phyloP scores from a whole-genome alignment of 2,797 vertebrate species.

The Aphelocoma californica region DNA sequence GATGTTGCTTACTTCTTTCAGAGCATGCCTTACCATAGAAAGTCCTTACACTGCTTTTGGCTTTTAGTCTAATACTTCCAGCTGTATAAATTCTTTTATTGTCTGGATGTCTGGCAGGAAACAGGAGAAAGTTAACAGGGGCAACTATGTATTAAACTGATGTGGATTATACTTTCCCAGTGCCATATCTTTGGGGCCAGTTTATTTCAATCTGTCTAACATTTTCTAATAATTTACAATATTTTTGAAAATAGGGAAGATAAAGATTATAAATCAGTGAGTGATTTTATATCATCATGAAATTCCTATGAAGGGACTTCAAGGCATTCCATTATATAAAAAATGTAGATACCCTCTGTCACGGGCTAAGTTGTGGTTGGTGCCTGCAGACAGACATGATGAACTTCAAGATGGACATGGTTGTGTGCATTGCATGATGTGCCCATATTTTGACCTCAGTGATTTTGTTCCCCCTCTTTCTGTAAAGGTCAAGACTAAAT shows the following conservation, averaged over 20 bases:
- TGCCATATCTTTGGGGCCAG: slow-evolving; percentile 31
- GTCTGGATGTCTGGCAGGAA: slow-evolving; percentile 87
- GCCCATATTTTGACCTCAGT: background rate
- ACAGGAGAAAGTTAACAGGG: slow-evolving; percentile 79
- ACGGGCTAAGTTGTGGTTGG: background rate
- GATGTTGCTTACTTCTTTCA: slow-evolving; percentile 74
- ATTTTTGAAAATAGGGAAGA: slow-evolving; percentile 46
- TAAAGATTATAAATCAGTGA: background rate
- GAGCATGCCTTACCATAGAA: slow-evolving; percentile 73
- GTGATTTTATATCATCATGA: background rate
- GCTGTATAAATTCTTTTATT: slow-evolving; percentile 90
- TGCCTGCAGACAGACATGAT: background rate
- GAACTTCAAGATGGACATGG: background rate
- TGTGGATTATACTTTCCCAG: slow-evolving; percentile 75
- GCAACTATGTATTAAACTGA: slow-evolving; percentile 72
- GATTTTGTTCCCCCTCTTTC: background rate
- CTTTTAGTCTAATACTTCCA: slow-evolving; percentile 81
- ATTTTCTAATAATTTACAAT: slow-evolving; percentile 36
- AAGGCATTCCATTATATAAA: slow-evolving; percentile 28
- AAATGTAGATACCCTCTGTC: background rate
- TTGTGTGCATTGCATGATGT: background rate
- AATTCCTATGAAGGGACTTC: background rate
- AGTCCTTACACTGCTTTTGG: slow-evolving; percentile 79
- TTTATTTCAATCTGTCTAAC: slow-evolving; percentile 51
- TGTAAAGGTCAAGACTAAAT: background rate